Conservation (phyloP, 2,797 vertebrate genomes). For the Hydrolagus colliei region DNA sequence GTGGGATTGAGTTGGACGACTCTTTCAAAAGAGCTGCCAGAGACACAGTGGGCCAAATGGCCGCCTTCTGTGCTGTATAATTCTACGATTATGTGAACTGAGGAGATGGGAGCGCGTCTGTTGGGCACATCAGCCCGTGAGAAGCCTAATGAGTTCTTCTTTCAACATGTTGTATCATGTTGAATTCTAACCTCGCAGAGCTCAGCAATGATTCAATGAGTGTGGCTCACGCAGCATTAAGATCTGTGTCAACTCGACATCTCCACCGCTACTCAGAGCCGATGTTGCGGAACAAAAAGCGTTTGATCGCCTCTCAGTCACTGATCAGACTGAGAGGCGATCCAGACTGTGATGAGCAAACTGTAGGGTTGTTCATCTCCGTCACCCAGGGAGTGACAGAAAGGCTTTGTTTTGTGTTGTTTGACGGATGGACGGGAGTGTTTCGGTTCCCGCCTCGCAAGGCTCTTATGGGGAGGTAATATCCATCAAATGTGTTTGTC, state of each 20-base stretch:
- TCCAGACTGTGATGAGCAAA: neutral
- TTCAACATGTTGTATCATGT: too few species aligned
- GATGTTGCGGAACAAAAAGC: neutral
- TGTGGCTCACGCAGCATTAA: too few species aligned
- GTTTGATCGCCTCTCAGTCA: neutral
- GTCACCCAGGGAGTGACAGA: neutral
- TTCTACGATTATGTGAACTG: too few species aligned
- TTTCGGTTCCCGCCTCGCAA: neutral
- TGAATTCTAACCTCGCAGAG: too few species aligned
- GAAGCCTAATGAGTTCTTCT: too few species aligned
- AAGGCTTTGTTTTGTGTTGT: neutral
- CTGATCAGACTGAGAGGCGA: constrained; percentile 9
- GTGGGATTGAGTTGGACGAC: too few species aligned
- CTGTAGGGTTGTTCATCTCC: neutral
- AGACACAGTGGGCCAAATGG: too few species aligned
- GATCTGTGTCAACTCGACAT: neutral
- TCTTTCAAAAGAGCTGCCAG: too few species aligned
- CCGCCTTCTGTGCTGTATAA: too few species aligned
- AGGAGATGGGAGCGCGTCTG: too few species aligned
- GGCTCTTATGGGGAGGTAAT: constrained; percentile 8
- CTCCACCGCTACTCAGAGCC: neutral
- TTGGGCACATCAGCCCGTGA: too few species aligned
- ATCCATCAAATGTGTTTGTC: constrained; percentile 1
- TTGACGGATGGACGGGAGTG: neutral
- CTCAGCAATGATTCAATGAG: too few species aligned